Evolutionary conservation across 2,888 invertebrate species (phyloP).

Genomic region (Doris montereyensis): DNA sequence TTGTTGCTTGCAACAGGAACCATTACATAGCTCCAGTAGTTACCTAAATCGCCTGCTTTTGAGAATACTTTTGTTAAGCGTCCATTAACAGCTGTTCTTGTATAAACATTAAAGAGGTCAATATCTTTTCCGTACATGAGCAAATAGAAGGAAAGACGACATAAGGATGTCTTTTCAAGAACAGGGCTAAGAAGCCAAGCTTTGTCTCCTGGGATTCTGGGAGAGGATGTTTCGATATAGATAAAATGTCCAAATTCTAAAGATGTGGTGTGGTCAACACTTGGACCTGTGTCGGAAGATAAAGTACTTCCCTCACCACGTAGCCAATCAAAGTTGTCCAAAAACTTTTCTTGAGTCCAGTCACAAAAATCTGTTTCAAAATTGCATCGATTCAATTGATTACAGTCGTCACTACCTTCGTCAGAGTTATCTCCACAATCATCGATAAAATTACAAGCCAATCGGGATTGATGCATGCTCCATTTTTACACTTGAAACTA

Average conservation of each 20-base stretch:
- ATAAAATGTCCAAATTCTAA: constrained; percentile 59
- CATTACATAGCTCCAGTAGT: constrained; percentile 57
- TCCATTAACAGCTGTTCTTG: constrained; percentile 57
- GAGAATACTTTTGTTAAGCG: constrained; percentile 40
- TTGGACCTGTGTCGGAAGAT: constrained; percentile 64
- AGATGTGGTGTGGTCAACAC: constrained; percentile 65
- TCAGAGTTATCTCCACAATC: constrained; percentile 68
- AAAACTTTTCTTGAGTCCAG: constrained; percentile 55
- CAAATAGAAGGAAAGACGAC: constrained; percentile 63
- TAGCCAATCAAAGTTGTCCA: constrained; percentile 70
- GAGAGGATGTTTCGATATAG: constrained; percentile 62
- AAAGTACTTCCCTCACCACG: constrained; percentile 57
- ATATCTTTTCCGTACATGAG: constrained; percentile 66
- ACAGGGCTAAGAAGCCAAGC: constrained; percentile 67
- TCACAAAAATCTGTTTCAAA: constrained; percentile 63
- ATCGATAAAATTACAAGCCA: constrained; percentile 64
- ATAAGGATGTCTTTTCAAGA: constrained; percentile 48
- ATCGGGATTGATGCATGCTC: constrained; percentile 57
- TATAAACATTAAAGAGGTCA: constrained; percentile 60
- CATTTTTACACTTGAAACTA: constrained; percentile 58
- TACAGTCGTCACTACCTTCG: constrained; percentile 52
- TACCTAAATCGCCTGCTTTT: constrained; percentile 36
- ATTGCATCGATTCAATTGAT: constrained; percentile 50
- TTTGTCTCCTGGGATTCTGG: constrained; percentile 54
- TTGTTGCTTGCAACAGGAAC: constrained; percentile 50